phyloP scores from a whole-genome alignment of 1,140 invertebrate species.

The Drosophila gunungcola region DNA sequence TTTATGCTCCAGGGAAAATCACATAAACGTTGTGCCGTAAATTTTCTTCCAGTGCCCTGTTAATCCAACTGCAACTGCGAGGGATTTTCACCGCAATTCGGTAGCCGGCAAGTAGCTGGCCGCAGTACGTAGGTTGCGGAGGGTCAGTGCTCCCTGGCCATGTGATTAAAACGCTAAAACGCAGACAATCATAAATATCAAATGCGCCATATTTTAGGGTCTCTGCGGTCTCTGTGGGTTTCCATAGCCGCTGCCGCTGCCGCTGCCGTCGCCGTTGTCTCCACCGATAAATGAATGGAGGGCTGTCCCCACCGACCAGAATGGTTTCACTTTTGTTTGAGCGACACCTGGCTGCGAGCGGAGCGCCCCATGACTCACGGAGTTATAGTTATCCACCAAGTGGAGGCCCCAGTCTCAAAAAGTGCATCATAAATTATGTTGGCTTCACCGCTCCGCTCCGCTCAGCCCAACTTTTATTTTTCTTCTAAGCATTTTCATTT shows the following conservation, averaged over 20 bases:
- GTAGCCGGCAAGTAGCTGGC: slow-evolving; percentile 62
- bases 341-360: slow-evolving; percentile 67
- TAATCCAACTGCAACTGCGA: slow-evolving; percentile 37
- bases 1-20: background rate
- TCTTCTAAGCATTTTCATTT: slow-evolving; percentile 76
- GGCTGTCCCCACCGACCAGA: slow-evolving; percentile 8
- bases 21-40: too few relatives aligned
- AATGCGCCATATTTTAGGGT: slow-evolving; percentile 80
- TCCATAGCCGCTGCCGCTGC: background rate
- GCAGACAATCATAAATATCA: slow-evolving; percentile 80
- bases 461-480: slow-evolving; percentile 47
- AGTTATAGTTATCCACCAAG: slow-evolving; percentile 41
- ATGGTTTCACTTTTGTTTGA: slow-evolving; percentile 77
- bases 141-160: slow-evolving; percentile 70
- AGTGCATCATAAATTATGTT: slow-evolving; percentile 83
- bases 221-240: slow-evolving; percentile 28
- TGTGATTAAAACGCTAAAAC: slow-evolving; percentile 76
- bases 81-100: slow-evolving; percentile 71
- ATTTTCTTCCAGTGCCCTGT: slow-evolving; percentile 12
- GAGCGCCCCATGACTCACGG: slow-evolving; percentile 61
- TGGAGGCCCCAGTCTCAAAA: slow-evolving; percentile 36
- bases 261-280: background rate
- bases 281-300: background rate
- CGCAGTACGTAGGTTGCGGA: slow-evolving; percentile 69
- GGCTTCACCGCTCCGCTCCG: slow-evolving; percentile 51